Percentiles rank a stretch among this genome's conserved stretches.
These are phyloP conservation scores for Phocoena sinus DNA, from an alignment of 2,113 vertebrate species.

Conservation along the genomic window DNA sequence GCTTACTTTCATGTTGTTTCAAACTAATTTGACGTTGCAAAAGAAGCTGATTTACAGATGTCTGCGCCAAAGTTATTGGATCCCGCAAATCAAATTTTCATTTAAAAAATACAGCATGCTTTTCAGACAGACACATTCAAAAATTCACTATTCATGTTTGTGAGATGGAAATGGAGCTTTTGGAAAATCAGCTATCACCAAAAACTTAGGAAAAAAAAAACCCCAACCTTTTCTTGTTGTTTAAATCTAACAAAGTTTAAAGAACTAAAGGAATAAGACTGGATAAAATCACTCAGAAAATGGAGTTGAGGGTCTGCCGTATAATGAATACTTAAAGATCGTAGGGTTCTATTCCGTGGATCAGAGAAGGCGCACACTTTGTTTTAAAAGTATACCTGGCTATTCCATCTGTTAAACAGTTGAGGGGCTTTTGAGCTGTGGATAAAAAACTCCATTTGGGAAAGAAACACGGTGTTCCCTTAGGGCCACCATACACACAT, in stretches of 20 bases:
- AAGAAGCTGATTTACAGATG: neutral
- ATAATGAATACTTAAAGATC: neutral
- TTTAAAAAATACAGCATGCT: constrained; percentile 7
- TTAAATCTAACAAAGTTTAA: neutral
- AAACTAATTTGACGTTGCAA: neutral
- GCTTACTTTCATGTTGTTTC: constrained; percentile 9
- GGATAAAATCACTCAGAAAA: neutral
- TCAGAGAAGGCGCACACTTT: neutral
- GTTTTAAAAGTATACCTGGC: neutral
- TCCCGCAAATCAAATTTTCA: neutral
- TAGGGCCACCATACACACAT: neutral
- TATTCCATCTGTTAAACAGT: neutral
- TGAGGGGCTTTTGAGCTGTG: neutral
- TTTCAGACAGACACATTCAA: neutral
- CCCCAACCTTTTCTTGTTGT: neutral
- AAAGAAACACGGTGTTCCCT: neutral
- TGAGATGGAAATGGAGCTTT: neutral
- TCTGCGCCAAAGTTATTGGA: neutral
- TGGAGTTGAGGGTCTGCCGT: neutral
- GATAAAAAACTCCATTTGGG: neutral
- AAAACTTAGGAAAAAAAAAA: neutral
- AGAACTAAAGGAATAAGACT: neutral
- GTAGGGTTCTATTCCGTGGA: neutral
- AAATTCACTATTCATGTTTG: neutral
- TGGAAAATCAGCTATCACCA: neutral